Percentiles rank a stretch among this genome's conserved stretches.
These are phyloP conservation scores for Diaprepes abbreviatus DNA, from an alignment of 2,888 invertebrate genomes.

Conservation along the genomic window DNA sequence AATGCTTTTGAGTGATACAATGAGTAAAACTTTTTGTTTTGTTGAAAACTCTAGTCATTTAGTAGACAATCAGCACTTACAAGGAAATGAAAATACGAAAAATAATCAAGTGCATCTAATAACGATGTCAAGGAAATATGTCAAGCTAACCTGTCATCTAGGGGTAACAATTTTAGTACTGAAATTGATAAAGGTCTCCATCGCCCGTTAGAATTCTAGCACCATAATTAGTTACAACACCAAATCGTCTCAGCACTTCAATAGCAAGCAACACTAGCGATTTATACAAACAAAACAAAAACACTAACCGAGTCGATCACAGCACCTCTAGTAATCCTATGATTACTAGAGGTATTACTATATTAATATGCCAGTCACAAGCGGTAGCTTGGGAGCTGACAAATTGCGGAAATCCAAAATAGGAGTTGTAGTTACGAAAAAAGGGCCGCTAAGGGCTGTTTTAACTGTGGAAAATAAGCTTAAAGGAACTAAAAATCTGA, in stretches of 20 bases:
- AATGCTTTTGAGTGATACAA: too few relatives aligned
- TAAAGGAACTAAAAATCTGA: slow-evolving; percentile 51
- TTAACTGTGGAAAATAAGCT: slow-evolving; percentile 54
- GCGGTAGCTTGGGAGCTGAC: background rate
- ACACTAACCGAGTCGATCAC: background rate
- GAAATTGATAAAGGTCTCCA: slow-evolving; percentile 1
- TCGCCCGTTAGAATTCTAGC: background rate
- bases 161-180: background rate
- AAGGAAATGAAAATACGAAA: slow-evolving; percentile 4
- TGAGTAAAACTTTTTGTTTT: slow-evolving; percentile 2
- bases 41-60: slow-evolving; percentile 38
- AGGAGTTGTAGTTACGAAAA: slow-evolving; percentile 7
- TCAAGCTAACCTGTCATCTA: slow-evolving; percentile 30
- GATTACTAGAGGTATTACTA: too few relatives aligned
- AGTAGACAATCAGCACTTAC: slow-evolving; percentile 26
- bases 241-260: background rate
- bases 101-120: background rate
- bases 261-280: background rate
- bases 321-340: slow-evolving; percentile 8
- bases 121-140: slow-evolving; percentile 8
- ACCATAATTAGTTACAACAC: slow-evolving; percentile 16
- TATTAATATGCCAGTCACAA: slow-evolving; percentile 16
- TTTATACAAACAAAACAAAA: background rate
- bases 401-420: slow-evolving; percentile 18
- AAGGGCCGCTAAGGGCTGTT: slow-evolving; percentile 46